Base-by-base conservation (phyloP, 2,888 invertebrate genomes). In the Therioaphis trifolii region DNA sequence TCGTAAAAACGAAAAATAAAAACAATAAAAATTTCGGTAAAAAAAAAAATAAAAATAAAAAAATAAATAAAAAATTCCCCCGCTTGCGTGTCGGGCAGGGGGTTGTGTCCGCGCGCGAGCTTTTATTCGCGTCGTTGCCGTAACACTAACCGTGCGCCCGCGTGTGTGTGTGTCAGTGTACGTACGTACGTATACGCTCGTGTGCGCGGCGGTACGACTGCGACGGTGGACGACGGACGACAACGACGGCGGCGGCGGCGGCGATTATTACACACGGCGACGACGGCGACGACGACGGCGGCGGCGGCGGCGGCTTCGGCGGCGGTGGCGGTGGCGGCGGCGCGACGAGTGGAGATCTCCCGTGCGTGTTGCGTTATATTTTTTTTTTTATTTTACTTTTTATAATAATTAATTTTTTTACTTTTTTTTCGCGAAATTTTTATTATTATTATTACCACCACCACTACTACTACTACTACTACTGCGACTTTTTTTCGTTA, bases 181-280 rank as follows among this genome's bases (percentile, higher is more conserved):
- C n/a, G 52, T 18, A 18, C 49, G 49, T 1, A 12, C 35, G 66
- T 5, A 5, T 3, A 58, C 35, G 66, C 71, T 46, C 52, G 72
- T n/a, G 72, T 72, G 29, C 27, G 46, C 52, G 52, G 72, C 52
- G 49, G 68, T 40, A 72, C 72, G 52, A 58, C 58, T 58, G n/a
- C 55, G 72, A 63, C 72, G 72, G 52, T 43, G 75, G 58, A 75
- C 75, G 61, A 61, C 75, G 14, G 43, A 58, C 58, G 61, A 61
- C 58, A 52, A n/a, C 72, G 18, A 75, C 75, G 55, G 55, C 55
- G 52, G 18, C 52, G 58, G 12, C 58, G 58, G 24, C 58, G 12
- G 15, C 69, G 21, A 15, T n/a, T 66, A 43, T 21, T n/a, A 58
- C 58, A 21, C 4, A 11, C 55, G 55, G n/a, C 55, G 21, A 18